Base-by-base conservation (phyloP, 2,113 vertebrate species). In the Chionomys nivalis region DNA sequence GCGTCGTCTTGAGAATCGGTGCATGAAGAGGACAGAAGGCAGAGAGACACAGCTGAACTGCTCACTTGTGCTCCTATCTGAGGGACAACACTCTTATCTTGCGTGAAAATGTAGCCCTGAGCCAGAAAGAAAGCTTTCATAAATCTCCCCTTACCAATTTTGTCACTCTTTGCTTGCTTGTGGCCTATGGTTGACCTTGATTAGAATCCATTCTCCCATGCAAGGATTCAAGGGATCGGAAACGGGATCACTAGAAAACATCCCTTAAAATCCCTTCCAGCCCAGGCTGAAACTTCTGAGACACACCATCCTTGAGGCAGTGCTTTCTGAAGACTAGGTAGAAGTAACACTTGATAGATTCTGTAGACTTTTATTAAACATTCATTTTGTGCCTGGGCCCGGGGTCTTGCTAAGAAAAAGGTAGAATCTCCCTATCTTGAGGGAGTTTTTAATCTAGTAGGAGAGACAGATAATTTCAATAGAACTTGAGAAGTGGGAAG, bases 1-100 rank as follows among this genome's bases (percentile, higher is more conserved):
- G 96, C 94, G 97, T 98, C 97, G 93, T 98, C 98, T 97, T 96
- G 97, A 98, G 97, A 97, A 97, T 76, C 89, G 77, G 96, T 92
- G 96, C 97, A 96, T 97, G 95, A 90, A 97, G 97, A 98, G 95
- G 97, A 98, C 58, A 98, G 98, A 97, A 98, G 98, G 96, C 97
- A 95, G 0, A 87, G 88, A 98, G 98, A 87, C 97, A 97, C 0
- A 90, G 96, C 96, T 95, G 93, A 98, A 93, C 97, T 96, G 92
- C 83, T 98, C 98, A 92, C 96, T 98, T 94, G 58, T 72, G 94
- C 96, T 95, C 93, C 97, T 96, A 24, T 97, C 96, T 96, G 95
- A 98, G 96, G 98, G 98, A 97, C 97, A 95, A 65, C 90, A 85
- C 89, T 97, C 97, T 97, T 97, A 98, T 98, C 97, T 85, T 96